phyloP scores from a whole-genome alignment of 2,113 vertebrate species.

The Rhinichthys klamathensis region DNA sequence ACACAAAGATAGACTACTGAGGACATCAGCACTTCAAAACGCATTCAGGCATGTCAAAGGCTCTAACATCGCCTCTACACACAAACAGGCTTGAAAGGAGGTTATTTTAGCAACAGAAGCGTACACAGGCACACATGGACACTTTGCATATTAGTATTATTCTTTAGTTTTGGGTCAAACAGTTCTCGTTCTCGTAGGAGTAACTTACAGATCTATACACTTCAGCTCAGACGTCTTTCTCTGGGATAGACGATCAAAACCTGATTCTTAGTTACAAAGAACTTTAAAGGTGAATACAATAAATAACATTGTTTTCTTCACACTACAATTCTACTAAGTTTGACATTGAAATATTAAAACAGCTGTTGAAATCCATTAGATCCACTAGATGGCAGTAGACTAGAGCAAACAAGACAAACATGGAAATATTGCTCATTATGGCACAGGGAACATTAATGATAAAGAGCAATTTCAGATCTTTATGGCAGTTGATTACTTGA shows the following conservation, averaged over 20 bases:
- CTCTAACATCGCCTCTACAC: not conserved
- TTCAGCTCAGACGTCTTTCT: constrained; percentile 52
- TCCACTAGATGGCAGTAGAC: constrained; percentile 2
- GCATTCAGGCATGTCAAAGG: not conserved
- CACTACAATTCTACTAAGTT: not conserved
- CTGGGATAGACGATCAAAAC: constrained; percentile 59
- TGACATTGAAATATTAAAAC: not conserved
- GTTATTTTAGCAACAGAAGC: constrained; percentile 32
- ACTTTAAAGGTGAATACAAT: not conserved
- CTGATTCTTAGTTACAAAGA: constrained; percentile 37
- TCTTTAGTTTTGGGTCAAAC: constrained; percentile 35
- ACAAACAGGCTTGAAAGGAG: constrained; percentile 12
- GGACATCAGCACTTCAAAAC: not conserved
- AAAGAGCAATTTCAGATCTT: not conserved
- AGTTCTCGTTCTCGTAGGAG: constrained; percentile 52
- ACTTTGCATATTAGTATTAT: constrained; percentile 53
- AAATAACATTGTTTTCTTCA: not conserved
- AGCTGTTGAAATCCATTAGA: not conserved
- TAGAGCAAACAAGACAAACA: not conserved
- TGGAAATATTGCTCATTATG: not conserved
- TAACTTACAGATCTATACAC: constrained; percentile 57
- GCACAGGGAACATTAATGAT: not conserved
- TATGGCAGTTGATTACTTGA: not conserved
- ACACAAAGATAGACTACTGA: constrained; percentile 36
- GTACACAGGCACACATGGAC: constrained; percentile 13